Evolutionary conservation across 1,140 invertebrate species (phyloP).

Genomic region (Cephus cinctus): DNA sequence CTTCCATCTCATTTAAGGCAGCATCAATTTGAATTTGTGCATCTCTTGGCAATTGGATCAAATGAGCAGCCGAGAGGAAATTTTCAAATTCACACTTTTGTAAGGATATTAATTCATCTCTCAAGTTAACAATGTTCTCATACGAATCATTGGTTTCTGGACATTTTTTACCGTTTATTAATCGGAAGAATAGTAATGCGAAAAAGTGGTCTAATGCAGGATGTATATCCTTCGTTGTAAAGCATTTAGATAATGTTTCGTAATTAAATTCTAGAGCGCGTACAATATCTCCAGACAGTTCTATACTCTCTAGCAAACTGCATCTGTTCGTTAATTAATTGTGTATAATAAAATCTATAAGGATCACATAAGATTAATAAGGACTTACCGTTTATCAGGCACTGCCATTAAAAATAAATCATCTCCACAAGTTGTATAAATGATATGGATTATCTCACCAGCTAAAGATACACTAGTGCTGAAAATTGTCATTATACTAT

Average conservation of each 20-base stretch:
- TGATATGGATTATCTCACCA: constrained; percentile 58
- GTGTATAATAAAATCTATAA: constrained; percentile 44
- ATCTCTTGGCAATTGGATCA: constrained; percentile 69
- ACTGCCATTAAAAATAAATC: constrained; percentile 59
- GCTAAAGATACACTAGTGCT: constrained; percentile 59
- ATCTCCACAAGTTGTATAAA: constrained; percentile 57
- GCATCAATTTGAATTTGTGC: constrained; percentile 76
- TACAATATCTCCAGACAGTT: constrained; percentile 54
- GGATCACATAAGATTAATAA: constrained; percentile 42
- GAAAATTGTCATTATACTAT: too few species aligned
- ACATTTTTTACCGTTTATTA: constrained; percentile 38
- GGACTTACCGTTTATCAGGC: constrained; percentile 52
- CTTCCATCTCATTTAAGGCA: constrained; percentile 76
- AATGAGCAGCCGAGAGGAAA: constrained; percentile 55
- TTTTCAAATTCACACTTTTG: constrained; percentile 40
- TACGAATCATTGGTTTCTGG: constrained; percentile 13
- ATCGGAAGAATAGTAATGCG: constrained; percentile 53
- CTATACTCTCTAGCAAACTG: constrained; percentile 52
- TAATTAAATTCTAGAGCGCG: constrained; percentile 57
- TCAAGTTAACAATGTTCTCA: background rate
- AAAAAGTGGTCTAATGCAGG: constrained; percentile 59
- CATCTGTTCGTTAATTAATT: constrained; percentile 55
- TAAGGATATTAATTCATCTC: background rate
- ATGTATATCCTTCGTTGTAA: constrained; percentile 45
- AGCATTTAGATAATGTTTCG: constrained; percentile 56